Percentiles rank a stretch among this genome's conserved stretches.
phyloP scores from a whole-genome alignment of 2,888 invertebrate genomes.

The Noctua pronuba region DNA sequence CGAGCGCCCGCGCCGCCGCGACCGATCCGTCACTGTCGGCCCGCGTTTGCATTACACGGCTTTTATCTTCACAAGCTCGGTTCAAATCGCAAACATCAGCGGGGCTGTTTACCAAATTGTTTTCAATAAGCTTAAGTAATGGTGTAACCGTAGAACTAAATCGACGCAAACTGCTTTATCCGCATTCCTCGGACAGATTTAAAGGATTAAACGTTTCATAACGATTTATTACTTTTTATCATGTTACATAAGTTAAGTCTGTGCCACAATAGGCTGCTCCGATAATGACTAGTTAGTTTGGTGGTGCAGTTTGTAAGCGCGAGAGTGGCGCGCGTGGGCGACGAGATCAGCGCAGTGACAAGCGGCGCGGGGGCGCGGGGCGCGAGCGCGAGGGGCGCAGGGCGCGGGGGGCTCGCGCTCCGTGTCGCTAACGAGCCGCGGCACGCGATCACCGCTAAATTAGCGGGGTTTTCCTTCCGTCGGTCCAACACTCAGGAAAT shows the following conservation, averaged over 20 bases:
- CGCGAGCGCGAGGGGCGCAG: slow-evolving; percentile 56
- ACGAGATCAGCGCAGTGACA: slow-evolving; percentile 74
- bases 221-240: slow-evolving; percentile 86
- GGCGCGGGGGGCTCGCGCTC: slow-evolving; percentile 63
- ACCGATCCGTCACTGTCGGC: slow-evolving; percentile 89
- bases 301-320: slow-evolving; percentile 75
- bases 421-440: slow-evolving; percentile 81
- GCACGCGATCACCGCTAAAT: slow-evolving; percentile 86
- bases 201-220: slow-evolving; percentile 83
- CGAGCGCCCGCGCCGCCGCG: slow-evolving; percentile 81
- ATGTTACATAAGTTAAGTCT: slow-evolving; percentile 81
- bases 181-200: slow-evolving; percentile 80
- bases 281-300: slow-evolving; percentile 83
- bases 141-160: slow-evolving; percentile 80
- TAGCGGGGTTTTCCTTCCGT: slow-evolving; percentile 89
- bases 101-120: slow-evolving; percentile 89
- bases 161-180: slow-evolving; percentile 78
- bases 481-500: slow-evolving; percentile 85
- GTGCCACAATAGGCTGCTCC: slow-evolving; percentile 79
- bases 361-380: slow-evolving; percentile 61
- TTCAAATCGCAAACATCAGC: slow-evolving; percentile 88
- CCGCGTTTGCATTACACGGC: slow-evolving; percentile 89
- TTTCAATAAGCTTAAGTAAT: slow-evolving; percentile 88
- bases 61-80: slow-evolving; percentile 87
- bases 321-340: slow-evolving; percentile 70